phyloP scores from a whole-genome alignment of 2,797 vertebrate genomes.

The Calcarius lapponicus region DNA sequence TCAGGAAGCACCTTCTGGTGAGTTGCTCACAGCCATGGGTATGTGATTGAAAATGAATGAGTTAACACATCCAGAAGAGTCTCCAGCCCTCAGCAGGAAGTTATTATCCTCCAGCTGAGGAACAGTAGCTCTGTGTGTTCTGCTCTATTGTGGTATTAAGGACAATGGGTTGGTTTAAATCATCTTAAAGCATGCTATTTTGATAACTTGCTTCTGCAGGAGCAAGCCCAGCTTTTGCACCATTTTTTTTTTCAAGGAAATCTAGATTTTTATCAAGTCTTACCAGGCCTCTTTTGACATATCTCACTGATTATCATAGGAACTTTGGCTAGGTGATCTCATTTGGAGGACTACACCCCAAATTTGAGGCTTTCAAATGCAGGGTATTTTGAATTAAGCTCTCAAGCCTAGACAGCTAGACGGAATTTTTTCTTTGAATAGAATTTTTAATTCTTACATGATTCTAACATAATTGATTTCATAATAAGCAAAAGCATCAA shows the following conservation, averaged over 20 bases:
- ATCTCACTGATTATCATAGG: not conserved
- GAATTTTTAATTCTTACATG: not conserved
- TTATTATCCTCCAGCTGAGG: slow-evolving; percentile 42
- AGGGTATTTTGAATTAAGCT: not conserved
- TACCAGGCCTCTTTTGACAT: not conserved
- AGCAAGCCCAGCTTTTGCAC: not conserved
- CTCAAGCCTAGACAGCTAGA: not conserved
- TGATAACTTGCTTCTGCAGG: not conserved
- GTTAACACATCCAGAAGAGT: slow-evolving; percentile 22
- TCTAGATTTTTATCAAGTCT: not conserved
- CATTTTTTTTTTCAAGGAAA: not conserved
- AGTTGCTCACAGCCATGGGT: not conserved
- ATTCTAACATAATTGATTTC: not conserved
- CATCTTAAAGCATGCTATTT: not conserved
- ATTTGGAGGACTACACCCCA: not conserved
- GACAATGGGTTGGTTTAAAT: slow-evolving; percentile 50
- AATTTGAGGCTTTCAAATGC: not conserved
- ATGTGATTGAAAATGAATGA: slow-evolving; percentile 21
- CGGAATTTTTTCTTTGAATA: not conserved
- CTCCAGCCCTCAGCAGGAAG: slow-evolving; percentile 31
- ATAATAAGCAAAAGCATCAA: not conserved
- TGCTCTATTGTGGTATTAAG: slow-evolving; percentile 2
- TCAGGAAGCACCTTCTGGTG: not conserved
- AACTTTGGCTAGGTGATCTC: not conserved
- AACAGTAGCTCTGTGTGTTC: slow-evolving; percentile 24